Evolutionary conservation across 2,797 vertebrate species (phyloP).

Genomic region (Neosalanx taihuensis): DNA sequence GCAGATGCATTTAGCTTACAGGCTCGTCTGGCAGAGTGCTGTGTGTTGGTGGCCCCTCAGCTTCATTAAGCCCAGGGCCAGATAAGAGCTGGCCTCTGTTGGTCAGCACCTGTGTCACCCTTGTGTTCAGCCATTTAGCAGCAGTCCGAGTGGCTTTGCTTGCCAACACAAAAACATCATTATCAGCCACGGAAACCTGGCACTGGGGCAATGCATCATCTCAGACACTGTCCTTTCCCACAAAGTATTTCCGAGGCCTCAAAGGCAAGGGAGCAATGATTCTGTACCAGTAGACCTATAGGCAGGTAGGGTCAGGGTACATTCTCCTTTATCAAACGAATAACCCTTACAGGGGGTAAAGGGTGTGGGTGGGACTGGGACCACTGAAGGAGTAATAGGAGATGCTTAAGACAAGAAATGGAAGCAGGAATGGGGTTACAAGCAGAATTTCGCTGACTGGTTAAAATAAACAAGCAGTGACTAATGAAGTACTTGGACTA

Average conservation of each 20-base stretch:
- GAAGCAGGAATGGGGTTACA: constrained; percentile 63
- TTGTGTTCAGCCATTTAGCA: constrained; percentile 57
- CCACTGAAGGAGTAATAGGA: constrained; percentile 69
- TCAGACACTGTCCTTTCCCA: constrained; percentile 64
- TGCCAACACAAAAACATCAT: constrained; percentile 66
- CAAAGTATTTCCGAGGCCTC: constrained; percentile 60
- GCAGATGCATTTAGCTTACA: constrained; percentile 38
- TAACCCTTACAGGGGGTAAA: constrained; percentile 60
- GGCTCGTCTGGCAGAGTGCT: constrained; percentile 44
- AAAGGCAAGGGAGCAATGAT: constrained; percentile 50
- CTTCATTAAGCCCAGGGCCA: constrained; percentile 62
- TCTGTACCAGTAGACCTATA: constrained; percentile 55
- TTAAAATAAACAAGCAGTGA: constrained; percentile 54
- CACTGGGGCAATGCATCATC: constrained; percentile 62
- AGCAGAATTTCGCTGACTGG: constrained; percentile 65
- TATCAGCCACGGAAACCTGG: constrained; percentile 57
- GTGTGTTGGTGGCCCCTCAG: constrained; percentile 47
- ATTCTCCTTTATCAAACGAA: constrained; percentile 59
- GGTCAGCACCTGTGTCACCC: constrained; percentile 50
- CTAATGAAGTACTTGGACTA: neutral
- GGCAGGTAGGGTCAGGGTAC: constrained; percentile 27
- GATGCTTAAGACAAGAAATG: constrained; percentile 64
- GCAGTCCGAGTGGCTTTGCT: constrained; percentile 39
- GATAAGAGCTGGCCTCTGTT: constrained; percentile 50
- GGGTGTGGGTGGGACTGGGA: constrained; percentile 50